Conservation (phyloP, 2,888 invertebrate species). For the Didymodactylos carnosus region DNA sequence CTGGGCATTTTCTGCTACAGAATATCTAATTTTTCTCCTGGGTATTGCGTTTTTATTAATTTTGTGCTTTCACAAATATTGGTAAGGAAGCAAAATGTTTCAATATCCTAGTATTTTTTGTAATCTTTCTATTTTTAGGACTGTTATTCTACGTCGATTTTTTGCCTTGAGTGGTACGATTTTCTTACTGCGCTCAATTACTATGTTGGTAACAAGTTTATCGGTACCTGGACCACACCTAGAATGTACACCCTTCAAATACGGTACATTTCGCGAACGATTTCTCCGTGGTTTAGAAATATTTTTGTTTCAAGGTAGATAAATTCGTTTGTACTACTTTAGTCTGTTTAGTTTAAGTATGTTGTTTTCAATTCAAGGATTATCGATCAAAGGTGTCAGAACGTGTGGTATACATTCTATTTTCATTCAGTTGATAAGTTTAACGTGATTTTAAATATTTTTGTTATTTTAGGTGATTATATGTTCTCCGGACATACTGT, state of each 20-base stretch:
- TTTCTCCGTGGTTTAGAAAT: not conserved
- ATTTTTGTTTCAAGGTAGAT: not conserved
- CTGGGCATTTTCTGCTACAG: constrained; percentile 99
- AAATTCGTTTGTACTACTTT: too few relatives aligned
- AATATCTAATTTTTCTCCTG: constrained; percentile 70
- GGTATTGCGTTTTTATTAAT: constrained; percentile 68
- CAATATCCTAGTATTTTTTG: not conserved
- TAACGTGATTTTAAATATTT: not conserved
- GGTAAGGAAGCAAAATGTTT: not conserved
- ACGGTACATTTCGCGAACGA: not conserved
- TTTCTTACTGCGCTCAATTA: constrained; percentile 81
- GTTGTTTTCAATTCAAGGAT: too few relatives aligned
- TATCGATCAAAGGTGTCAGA: constrained; percentile 54
- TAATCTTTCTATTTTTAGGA: constrained; percentile 40
- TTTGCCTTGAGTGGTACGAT: constrained; percentile 90
- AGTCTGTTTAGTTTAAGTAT: too few relatives aligned
- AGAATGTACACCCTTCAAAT: not conserved
- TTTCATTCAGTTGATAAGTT: constrained; percentile 16
- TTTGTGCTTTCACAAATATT: constrained; percentile 79
- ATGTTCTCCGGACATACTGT: constrained; percentile 73
- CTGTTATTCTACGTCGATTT: constrained; percentile 75
- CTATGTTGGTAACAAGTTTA: constrained; percentile 92
- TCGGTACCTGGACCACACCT: not conserved
- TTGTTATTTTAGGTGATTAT: not conserved
- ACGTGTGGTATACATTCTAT: constrained; percentile 99